These are phyloP conservation scores for Amphiprion percula DNA, from an alignment of 2,113 vertebrate genomes.

Conservation along the genomic window DNA sequence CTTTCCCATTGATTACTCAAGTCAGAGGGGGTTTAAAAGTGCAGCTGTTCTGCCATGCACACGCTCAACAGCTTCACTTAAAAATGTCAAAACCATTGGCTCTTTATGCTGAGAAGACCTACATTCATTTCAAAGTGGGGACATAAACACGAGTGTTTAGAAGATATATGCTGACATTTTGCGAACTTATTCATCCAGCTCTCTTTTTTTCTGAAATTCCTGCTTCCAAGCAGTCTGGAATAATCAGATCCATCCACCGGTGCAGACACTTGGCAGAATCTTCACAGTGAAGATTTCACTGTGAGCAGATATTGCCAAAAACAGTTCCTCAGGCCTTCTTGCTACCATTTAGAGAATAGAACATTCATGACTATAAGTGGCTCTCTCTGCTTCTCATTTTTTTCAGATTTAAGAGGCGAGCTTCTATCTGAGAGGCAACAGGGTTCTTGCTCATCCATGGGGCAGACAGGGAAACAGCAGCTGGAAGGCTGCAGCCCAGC, in stretches of 20 bases:
- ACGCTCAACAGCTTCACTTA: neutral
- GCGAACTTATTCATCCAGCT: constrained; percentile 33
- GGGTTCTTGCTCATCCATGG: neutral
- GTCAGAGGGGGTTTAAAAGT: constrained; percentile 36
- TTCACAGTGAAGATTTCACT: constrained; percentile 57
- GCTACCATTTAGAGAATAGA: constrained; percentile 36
- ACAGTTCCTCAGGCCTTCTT: constrained; percentile 33
- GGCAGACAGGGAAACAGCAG: constrained; percentile 26
- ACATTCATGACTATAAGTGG: constrained; percentile 26
- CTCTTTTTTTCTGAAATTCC: constrained; percentile 49
- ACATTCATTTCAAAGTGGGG: neutral
- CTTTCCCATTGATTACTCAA: constrained; percentile 82
- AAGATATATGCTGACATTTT: constrained; percentile 52
- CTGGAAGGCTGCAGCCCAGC: constrained; percentile 43
- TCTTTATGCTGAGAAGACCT: neutral
- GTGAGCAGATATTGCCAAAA: constrained; percentile 51
- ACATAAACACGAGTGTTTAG: constrained; percentile 22
- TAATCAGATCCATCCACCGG: constrained; percentile 74
- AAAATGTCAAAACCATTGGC: constrained; percentile 16
- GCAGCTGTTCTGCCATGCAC: neutral
- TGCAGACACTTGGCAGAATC: constrained; percentile 66
- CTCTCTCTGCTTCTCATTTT: constrained; percentile 13
- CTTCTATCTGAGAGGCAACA: constrained; percentile 11
- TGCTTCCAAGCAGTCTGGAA: constrained; percentile 55
- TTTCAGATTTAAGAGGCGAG: neutral